Conservation (phyloP, 1,140 invertebrate genomes). For the Lethocerus indicus region DNA sequence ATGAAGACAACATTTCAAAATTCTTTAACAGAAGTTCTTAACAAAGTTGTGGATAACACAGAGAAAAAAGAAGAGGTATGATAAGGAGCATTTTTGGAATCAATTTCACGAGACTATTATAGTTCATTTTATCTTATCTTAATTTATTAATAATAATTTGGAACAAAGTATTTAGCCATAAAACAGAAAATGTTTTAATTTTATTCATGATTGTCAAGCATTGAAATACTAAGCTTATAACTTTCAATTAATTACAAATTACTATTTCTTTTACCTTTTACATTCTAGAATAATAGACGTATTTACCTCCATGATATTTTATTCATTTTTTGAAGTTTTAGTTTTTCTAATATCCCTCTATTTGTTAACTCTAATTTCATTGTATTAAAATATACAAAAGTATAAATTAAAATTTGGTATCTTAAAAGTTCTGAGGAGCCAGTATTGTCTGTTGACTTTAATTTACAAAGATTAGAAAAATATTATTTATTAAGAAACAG, state of each 20-base stretch:
- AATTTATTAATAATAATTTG: neutral
- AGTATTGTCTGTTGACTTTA: too few relatives aligned
- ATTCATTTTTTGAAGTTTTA: neutral
- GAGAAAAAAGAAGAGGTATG: neutral
- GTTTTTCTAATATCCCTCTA: too few relatives aligned
- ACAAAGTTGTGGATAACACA: neutral
- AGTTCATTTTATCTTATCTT: too few relatives aligned
- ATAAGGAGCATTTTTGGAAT: neutral
- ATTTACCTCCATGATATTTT: too few relatives aligned
- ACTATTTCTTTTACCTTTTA: neutral
- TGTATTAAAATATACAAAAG: too few relatives aligned
- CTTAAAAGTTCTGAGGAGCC: too few relatives aligned
- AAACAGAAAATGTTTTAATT: neutral
- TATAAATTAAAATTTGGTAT: too few relatives aligned
- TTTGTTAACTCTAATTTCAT: too few relatives aligned
- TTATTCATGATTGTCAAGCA: neutral
- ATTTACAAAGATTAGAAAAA: too few relatives aligned
- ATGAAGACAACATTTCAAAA: neutral
- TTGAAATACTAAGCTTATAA: neutral
- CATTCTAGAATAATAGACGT: too few relatives aligned
- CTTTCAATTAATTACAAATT: neutral
- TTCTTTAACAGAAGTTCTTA: neutral
- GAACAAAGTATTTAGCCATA: neutral
- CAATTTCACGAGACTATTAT: neutral
- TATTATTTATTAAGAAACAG: too few relatives aligned